These are phyloP conservation scores for Hemichromis elongatus DNA, from an alignment of 2,113 vertebrate genomes.

Conservation along the genomic window DNA sequence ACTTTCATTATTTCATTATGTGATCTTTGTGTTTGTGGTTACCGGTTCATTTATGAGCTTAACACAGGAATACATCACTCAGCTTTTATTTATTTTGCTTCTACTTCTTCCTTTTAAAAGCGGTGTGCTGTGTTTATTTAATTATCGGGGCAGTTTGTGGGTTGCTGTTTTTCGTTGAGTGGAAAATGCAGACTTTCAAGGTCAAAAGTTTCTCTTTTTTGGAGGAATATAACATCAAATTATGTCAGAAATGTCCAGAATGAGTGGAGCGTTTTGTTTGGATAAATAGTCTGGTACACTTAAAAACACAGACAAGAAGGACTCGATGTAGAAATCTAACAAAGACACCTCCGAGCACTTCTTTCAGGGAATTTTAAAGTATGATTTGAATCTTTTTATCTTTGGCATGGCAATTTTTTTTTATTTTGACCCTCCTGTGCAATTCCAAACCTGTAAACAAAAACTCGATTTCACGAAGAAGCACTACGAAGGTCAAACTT, in stretches of 20 bases:
- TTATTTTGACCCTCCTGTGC: neutral
- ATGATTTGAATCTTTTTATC: neutral
- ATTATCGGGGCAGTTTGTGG: neutral
- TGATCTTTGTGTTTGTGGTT: neutral
- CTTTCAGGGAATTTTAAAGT: neutral
- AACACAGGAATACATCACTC: neutral
- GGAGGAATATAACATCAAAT: neutral
- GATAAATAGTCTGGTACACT: neutral
- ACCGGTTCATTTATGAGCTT: neutral
- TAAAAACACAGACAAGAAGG: neutral
- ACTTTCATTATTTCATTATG: neutral
- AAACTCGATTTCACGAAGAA: neutral
- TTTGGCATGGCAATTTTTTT: neutral
- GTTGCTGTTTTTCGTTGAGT: neutral
- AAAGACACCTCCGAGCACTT: neutral
- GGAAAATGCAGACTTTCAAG: neutral
- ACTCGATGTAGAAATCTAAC: neutral
- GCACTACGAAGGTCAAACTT: neutral
- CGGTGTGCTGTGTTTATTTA: constrained; percentile 43
- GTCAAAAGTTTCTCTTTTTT: neutral
- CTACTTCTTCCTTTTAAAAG: neutral
- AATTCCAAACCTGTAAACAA: neutral
- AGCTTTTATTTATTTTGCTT: constrained; percentile 42
- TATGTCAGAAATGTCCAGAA: neutral
- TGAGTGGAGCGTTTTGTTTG: neutral